Evolutionary conservation across 2,113 vertebrate genomes (phyloP).

Genomic region (Suncus etruscus): DNA sequence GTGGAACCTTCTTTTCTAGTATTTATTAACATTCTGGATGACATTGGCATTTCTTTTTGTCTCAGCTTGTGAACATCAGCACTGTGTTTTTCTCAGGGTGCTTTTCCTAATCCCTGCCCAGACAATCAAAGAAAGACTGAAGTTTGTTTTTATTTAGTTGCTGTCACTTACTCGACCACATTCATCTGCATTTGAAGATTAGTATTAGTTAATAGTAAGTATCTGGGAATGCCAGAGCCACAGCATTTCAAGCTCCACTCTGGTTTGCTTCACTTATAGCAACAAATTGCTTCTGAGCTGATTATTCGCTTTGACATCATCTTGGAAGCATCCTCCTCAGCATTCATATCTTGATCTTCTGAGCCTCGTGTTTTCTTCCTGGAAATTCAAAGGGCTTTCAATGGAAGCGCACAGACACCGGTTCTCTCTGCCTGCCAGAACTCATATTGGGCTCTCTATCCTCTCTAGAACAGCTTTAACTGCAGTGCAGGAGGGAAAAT

Average conservation of each 20-base stretch:
- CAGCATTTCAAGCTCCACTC: no score
- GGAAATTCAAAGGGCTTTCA: no score
- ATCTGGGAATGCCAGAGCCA: background rate
- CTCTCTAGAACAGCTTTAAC: background rate
- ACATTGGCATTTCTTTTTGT: background rate
- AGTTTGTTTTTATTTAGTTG: background rate
- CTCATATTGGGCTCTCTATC: background rate
- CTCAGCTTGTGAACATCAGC: background rate
- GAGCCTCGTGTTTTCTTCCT: no score
- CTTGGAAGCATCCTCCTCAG: no score
- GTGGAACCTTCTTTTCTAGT: background rate
- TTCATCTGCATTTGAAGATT: background rate
- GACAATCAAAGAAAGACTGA: background rate
- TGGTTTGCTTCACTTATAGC: no score
- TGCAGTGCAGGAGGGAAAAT: no score
- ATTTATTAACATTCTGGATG: background rate
- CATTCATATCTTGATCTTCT: no score
- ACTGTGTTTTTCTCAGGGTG: background rate
- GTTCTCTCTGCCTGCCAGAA: background rate
- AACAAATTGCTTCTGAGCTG: no score
- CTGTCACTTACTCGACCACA: background rate
- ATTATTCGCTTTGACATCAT: no score
- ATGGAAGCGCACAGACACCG: no score
- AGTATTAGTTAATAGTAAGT: no score
- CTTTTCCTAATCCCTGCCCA: background rate